Evolutionary conservation across 2,113 vertebrate genomes (phyloP), one percentile per base, ranked within the genome.

Genomic region (Ptilonorhynchus violaceus): DNA sequence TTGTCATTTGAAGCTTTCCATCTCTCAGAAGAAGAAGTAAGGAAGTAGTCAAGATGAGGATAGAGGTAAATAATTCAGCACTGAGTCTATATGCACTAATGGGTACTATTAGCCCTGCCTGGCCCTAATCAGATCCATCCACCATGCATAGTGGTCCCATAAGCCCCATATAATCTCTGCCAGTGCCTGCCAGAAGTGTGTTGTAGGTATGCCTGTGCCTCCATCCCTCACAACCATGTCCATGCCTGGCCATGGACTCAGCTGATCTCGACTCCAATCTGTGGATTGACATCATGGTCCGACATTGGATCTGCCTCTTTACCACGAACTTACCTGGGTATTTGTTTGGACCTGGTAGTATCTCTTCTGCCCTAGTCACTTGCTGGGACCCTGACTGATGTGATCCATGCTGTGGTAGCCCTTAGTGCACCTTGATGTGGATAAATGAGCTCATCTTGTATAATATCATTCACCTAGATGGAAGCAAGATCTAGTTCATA

Each of bases 241-340:
- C 22, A 16, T 30, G 6, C 15, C 23, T 83, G 52, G 3, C 6
- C 31, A 53, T 19, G 3, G 35, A 17, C 11, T 22, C 49, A 21
- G 22, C 0, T 78, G 22, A 27, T 56, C 23, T 33, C 24, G 20
- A 42, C 46, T 74, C 25, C 8, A 9, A n/a, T 15, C 6, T n/a
- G 4, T n/a, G 30, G 11, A 33, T 37, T 1, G 1, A n/a, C 9
- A 39, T 62, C 10, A 42, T 9, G 30, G 15, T 7, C 17, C 22
- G 11, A n/a, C 31, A 30, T 56, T 66, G n/a, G 15, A 78, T 50
- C 20, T 78, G 4, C 9, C 11, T 49, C 4, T 37, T 35, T 8
- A 52, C 0, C 10, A 17, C 8, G 24, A 67, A 66, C 21, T 20
- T 88, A 2, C 7, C 27, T 75, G 31, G 6, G 2, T 12, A 52